A percentile compares a stretch with the other conserved stretches of the same genome.
phyloP scores from a whole-genome alignment of 2,888 invertebrate species.

The Seladonia tumulorum region DNA sequence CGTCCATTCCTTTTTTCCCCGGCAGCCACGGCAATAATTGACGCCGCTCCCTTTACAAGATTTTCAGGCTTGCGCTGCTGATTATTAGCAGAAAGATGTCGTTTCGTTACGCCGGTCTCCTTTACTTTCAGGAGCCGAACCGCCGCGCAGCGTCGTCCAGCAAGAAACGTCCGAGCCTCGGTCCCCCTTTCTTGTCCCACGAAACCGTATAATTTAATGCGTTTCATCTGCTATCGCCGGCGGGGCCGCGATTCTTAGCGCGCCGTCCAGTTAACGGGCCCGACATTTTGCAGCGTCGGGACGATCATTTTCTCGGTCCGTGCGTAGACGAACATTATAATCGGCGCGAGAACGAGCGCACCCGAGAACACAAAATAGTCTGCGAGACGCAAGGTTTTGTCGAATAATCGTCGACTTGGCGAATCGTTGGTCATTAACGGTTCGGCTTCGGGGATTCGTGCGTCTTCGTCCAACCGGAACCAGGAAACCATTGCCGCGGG shows the following conservation, averaged over 20 bases:
- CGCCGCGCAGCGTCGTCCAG: neutral
- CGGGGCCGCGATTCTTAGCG: constrained; percentile 45
- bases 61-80: constrained; percentile 24
- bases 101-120: constrained; percentile 49
- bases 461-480: neutral
- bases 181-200: constrained; percentile 26
- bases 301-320: constrained; percentile 36
- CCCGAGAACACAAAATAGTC: neutral
- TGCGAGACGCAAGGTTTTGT: neutral
- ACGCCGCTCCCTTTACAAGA: constrained; percentile 29
- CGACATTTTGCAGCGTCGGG: constrained; percentile 28
- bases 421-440: constrained; percentile 7
- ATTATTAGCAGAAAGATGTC: constrained; percentile 47
- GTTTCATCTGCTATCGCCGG: constrained; percentile 47
- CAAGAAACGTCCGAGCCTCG: constrained; percentile 33
- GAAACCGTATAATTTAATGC: constrained; percentile 56
- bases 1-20: neutral
- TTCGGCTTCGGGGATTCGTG: neutral
- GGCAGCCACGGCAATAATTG: constrained; percentile 35
- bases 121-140: constrained; percentile 27
- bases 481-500: neutral
- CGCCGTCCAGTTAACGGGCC: constrained; percentile 36
- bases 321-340: constrained; percentile 27
- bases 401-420: constrained; percentile 21
- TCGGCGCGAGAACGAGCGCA: constrained; percentile 28